Percentiles rank a stretch among this genome's conserved stretches.
Conservation (phyloP, 2,113 vertebrate species). For the Rhinolophus sinicus region DNA sequence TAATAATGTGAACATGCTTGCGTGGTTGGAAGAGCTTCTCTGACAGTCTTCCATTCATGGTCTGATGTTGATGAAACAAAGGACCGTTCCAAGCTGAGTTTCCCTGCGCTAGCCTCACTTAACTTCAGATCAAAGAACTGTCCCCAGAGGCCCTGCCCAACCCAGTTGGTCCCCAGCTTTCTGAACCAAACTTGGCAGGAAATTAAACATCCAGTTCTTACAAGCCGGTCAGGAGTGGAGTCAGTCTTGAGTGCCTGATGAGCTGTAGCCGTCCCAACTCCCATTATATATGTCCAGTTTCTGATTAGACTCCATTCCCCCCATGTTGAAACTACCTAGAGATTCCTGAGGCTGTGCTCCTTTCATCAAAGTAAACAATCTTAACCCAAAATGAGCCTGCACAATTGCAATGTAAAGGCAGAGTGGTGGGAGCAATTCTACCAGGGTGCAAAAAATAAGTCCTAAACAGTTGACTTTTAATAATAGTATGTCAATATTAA, state of each 20-base stretch:
- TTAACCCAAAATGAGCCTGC: neutral
- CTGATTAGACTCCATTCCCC: neutral
- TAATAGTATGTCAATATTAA: neutral
- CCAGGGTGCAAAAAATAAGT: neutral
- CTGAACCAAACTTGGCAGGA: neutral
- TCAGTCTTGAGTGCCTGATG: neutral
- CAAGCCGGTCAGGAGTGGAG: neutral
- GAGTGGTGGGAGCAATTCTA: neutral
- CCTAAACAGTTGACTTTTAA: slow-evolving; percentile 20
- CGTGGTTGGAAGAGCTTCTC: neutral
- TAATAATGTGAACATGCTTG: neutral
- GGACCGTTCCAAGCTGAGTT: neutral
- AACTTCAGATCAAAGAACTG: neutral
- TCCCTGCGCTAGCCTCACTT: neutral
- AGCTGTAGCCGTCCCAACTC: neutral
- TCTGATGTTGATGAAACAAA: neutral
- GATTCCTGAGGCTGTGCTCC: neutral
- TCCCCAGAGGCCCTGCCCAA: neutral
- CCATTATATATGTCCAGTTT: neutral
- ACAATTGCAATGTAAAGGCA: neutral
- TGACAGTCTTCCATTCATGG: neutral
- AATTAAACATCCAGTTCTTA: neutral
- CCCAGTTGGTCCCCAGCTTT: neutral
- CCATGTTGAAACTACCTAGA: neutral
- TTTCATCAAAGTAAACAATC: neutral